phyloP scores from a whole-genome alignment of 2,113 vertebrate species.

The Caranx melampygus region DNA sequence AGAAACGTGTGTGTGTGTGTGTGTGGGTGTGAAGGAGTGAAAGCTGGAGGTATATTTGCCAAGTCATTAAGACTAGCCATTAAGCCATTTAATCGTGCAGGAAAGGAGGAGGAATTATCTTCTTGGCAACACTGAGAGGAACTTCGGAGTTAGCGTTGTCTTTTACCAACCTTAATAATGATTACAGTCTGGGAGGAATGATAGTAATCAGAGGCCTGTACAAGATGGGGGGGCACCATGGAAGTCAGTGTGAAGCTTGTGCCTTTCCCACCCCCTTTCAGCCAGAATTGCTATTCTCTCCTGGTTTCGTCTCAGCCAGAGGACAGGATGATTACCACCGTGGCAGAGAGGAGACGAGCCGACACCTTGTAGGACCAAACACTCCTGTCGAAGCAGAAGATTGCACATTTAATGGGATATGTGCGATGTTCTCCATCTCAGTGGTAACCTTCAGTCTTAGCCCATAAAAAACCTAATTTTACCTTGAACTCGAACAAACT shows the following conservation, averaged over 20 bases:
- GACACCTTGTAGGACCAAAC: constrained; percentile 32
- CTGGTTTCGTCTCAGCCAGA: constrained; percentile 62
- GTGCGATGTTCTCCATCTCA: constrained; percentile 8
- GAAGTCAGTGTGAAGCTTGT: constrained; percentile 57
- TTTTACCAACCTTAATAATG: constrained; percentile 64
- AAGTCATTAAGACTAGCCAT: constrained; percentile 70
- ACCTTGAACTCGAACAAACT: background rate
- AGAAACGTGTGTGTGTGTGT: constrained; percentile 34
- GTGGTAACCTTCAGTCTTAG: background rate
- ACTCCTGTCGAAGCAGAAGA: background rate
- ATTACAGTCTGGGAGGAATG: constrained; percentile 70
- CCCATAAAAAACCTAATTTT: background rate
- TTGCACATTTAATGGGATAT: constrained; percentile 3
- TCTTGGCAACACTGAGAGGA: constrained; percentile 43
- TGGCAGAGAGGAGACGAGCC: constrained; percentile 45
- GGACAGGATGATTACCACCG: constrained; percentile 81
- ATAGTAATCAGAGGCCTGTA: constrained; percentile 75
- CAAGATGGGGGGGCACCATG: constrained; percentile 52
- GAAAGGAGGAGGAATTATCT: constrained; percentile 59
- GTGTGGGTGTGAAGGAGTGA: constrained; percentile 48
- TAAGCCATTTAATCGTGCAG: constrained; percentile 70
- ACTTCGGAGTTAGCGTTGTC: constrained; percentile 46
- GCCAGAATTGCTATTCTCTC: constrained; percentile 77
- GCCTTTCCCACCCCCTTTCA: constrained; percentile 67
- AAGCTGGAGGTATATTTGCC: constrained; percentile 61